Base-by-base conservation (phyloP, 2,797 vertebrate genomes). In the Poecilia velifera region DNA sequence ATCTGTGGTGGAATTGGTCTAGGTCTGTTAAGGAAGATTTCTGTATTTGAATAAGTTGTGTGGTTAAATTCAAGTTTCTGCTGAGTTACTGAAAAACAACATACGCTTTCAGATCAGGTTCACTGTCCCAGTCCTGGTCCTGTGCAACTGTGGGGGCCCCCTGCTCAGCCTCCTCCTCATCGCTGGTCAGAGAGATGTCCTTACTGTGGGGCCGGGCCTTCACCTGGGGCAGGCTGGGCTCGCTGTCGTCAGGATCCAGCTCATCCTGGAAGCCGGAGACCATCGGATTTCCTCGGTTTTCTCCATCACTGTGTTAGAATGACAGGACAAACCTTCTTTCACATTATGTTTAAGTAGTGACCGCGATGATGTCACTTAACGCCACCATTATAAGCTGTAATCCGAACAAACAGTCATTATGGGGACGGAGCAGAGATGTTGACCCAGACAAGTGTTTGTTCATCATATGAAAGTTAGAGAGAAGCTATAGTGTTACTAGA, bases 251-350 rank as follows among this genome's bases (percentile, higher is more conserved):
- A 0, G 94, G 93, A 80, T 99, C 98, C 49, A 99, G 93, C 68
- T 99, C 98, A 0, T 99, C 98, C 90, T 97, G 97, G 93, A 98
- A 98, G 18, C 94, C 93, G 0, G 98, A 96, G 28, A 99, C 98
- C 97, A 99, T 96, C 0, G 98, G 98, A 94, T 98, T 99, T 22
- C 95, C 97, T 34, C 92, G 82, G 0, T 2, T 87, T 74, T 98
- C 98, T 16, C 92, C 96, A 3, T 99, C 98, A 0, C 98, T 99
- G 94, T 99, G 94, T 81, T 2, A 74, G 10, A 82, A 4, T 79
- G 71, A 31, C 68, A 84, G 4, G 0, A 82, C 43, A 68, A 25
- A 25, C 4, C 53, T 57, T 28, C 9, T 28, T 28, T 57, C 53
- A 57, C 53, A 28, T 13, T 1, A 53, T 9, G 22, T 53, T 25